These are phyloP conservation scores for Siphlonurus alternatus DNA, from an alignment of 2,888 invertebrate species.

Conservation along the genomic window DNA sequence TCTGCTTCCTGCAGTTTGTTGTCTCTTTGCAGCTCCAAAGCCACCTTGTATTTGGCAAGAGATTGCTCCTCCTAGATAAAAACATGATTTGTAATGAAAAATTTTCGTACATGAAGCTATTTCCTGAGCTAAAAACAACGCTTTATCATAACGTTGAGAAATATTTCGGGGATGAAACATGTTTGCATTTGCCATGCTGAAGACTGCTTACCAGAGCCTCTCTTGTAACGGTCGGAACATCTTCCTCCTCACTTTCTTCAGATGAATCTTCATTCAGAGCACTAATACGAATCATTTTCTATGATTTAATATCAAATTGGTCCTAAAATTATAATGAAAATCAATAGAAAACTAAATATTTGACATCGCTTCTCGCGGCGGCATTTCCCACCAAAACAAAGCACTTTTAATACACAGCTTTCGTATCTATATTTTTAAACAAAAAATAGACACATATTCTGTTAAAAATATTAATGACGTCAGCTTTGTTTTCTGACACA, in stretches of 20 bases:
- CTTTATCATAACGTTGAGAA: too few relatives aligned
- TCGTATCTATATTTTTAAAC: not conserved
- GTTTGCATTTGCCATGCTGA: too few relatives aligned
- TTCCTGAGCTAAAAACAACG: not conserved
- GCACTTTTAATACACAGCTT: not conserved
- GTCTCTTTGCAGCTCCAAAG: constrained; percentile 48
- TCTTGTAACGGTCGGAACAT: constrained; percentile 34
- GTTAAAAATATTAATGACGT: not conserved
- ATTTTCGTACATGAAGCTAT: not conserved
- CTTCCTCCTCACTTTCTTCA: constrained; percentile 37
- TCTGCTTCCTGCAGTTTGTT: constrained; percentile 49
- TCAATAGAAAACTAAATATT: not conserved
- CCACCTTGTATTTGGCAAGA: constrained; percentile 58
- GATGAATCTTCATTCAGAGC: constrained; percentile 47
- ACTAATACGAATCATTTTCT: constrained; percentile 31
- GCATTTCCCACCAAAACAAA: not conserved
- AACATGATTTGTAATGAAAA: constrained; percentile 3
- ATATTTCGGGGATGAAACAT: too few relatives aligned
- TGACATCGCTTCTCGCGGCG: not conserved
- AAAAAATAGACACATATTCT: not conserved
- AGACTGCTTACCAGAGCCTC: constrained; percentile 37
- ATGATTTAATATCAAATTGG: not conserved
- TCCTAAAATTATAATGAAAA: not conserved
- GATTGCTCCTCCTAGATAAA: constrained; percentile 57
- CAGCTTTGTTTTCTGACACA: not conserved